Evolutionary conservation across 2,113 vertebrate species (phyloP).

Genomic region (Crotalus tigris): DNA sequence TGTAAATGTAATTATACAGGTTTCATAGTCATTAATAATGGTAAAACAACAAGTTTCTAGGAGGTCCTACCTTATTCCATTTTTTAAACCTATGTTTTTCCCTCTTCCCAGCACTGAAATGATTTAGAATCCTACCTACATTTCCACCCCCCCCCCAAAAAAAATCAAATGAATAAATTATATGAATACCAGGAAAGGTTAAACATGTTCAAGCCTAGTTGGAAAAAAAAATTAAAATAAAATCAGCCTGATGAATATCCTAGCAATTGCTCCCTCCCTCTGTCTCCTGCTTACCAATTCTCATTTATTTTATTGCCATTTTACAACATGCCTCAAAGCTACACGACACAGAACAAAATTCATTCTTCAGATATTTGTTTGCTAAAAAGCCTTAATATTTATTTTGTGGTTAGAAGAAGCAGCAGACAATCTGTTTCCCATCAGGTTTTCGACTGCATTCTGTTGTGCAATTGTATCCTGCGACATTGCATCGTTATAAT

Average conservation of each 20-base stretch:
- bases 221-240: conserved; percentile 25
- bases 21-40: conserved; percentile 10
- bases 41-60: background rate
- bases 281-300: background rate
- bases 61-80: conserved; percentile 1
- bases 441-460: background rate
- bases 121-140: conserved; percentile 11
- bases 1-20: conserved; percentile 11
- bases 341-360: conserved; percentile 1
- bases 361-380: conserved; percentile 29
- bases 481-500: background rate
- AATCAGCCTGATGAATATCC: conserved; percentile 9
- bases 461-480: background rate
- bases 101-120: background rate
- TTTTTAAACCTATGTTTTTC: conserved; percentile 25
- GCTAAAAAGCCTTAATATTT: conserved; percentile 23
- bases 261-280: background rate
- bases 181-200: background rate
- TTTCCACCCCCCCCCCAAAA: background rate
- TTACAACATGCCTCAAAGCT: conserved; percentile 14
- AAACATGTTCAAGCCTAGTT: background rate
- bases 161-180: conserved; percentile 14
- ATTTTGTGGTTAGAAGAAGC: conserved; percentile 34
- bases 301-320: conserved; percentile 14
- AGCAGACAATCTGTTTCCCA: background rate